Conservation (phyloP, 2,113 vertebrate genomes). For the Calypte anna region DNA sequence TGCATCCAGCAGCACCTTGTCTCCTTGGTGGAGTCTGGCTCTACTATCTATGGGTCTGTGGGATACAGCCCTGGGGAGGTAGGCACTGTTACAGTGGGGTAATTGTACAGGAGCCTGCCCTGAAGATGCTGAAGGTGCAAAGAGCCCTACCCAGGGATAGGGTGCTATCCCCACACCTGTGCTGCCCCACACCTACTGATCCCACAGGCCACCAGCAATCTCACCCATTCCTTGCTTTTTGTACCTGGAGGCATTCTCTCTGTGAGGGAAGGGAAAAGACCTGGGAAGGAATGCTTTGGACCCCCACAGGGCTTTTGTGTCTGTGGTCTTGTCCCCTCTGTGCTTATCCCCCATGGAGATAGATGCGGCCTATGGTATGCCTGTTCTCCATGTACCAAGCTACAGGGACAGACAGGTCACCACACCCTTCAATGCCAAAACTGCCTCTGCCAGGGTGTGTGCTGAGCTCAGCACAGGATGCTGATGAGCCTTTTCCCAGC, state of each 20-base stretch:
- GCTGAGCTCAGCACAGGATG: neutral
- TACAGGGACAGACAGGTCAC: neutral
- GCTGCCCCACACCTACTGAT: rapidly evolving
- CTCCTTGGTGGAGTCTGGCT: rapidly evolving
- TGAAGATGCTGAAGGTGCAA: neutral
- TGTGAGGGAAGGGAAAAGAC: neutral
- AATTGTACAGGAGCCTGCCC: neutral
- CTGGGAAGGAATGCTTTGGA: neutral
- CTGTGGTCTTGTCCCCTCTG: neutral
- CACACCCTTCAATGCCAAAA: neutral
- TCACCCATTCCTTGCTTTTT: neutral
- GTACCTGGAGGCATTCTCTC: neutral
- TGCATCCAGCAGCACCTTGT: neutral
- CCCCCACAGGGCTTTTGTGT: neutral
- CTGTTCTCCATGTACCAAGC: neutral
- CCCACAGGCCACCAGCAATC: neutral
- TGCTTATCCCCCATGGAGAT: neutral
- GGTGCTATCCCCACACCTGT: neutral
- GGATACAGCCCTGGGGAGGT: neutral
- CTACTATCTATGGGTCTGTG: neutral
- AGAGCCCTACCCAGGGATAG: neutral
- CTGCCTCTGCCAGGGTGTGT: rapidly evolving
- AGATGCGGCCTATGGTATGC: neutral
- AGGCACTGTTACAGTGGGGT: too few relatives aligned
- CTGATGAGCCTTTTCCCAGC: neutral